Conservation (phyloP, 2,797 vertebrate genomes). For the Chromis chromis region DNA sequence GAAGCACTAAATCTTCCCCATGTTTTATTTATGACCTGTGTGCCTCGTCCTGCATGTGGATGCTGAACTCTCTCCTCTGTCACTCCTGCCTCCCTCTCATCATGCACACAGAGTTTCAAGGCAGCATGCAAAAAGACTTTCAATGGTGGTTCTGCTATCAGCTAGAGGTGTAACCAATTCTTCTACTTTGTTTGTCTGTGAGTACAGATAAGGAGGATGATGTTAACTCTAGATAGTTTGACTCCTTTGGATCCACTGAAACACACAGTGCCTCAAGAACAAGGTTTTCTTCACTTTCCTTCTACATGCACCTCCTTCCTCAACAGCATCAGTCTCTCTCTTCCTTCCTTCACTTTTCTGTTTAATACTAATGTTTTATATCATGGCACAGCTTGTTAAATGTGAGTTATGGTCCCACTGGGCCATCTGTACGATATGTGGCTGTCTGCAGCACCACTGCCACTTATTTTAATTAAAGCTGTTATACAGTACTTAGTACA, state of each 20-base stretch:
- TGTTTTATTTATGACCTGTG: slow-evolving; percentile 69
- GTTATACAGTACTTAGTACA: not conserved
- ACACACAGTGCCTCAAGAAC: not conserved
- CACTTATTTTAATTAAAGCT: slow-evolving; percentile 35
- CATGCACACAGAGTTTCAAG: slow-evolving; percentile 12
- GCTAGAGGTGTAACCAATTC: too few species aligned
- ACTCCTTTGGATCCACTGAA: slow-evolving; percentile 4
- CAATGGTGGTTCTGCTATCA: not conserved
- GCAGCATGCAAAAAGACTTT: not conserved
- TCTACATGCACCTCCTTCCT: not conserved
- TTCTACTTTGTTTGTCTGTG: too few species aligned
- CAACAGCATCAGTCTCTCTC: slow-evolving; percentile 1
- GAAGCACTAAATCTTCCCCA: slow-evolving; percentile 47
- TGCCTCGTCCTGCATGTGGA: slow-evolving; percentile 59
- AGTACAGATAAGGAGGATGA: not conserved
- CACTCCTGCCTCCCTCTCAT: slow-evolving; percentile 27
- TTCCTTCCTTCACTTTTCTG: slow-evolving; percentile 1
- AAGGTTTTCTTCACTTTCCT: not conserved
- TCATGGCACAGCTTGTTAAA: slow-evolving; percentile 37
- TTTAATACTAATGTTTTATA: slow-evolving; percentile 38
- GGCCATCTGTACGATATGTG: slow-evolving; percentile 50
- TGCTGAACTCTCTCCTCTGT: slow-evolving; percentile 38
- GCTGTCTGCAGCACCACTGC: slow-evolving; percentile 36
- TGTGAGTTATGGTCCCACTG: slow-evolving; percentile 53
- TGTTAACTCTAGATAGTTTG: not conserved